A percentile compares a stretch with the other conserved stretches of the same genome.
Conservation (phyloP, 2,113 vertebrate genomes). For the Syngnathus scovelli region DNA sequence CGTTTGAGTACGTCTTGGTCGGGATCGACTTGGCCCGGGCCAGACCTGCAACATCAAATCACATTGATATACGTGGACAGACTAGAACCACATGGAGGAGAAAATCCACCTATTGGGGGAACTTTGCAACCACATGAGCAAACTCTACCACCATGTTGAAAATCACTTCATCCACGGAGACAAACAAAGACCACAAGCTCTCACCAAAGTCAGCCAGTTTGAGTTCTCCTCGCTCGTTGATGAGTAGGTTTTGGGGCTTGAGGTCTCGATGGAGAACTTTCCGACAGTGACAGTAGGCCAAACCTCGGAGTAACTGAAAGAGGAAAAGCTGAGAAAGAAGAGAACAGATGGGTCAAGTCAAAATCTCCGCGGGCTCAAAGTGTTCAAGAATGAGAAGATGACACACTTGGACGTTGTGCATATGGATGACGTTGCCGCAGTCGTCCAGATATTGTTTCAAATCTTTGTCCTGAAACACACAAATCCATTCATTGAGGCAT, state of each 20-base stretch:
- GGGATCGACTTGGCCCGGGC: slow-evolving; percentile 88
- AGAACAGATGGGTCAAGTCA: neutral
- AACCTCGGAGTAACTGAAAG: slow-evolving; percentile 71
- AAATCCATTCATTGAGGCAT: neutral
- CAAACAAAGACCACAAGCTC: neutral
- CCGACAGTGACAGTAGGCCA: slow-evolving; percentile 70
- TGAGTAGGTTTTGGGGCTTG: slow-evolving; percentile 75
- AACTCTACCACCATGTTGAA: too few relatives aligned
- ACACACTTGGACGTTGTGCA: slow-evolving; percentile 82
- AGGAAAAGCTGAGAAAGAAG: slow-evolving; percentile 63
- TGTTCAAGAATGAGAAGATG: neutral
- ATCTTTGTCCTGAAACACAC: slow-evolving; percentile 81
- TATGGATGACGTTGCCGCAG: slow-evolving; percentile 83
- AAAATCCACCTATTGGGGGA: neutral
- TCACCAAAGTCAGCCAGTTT: slow-evolving; percentile 74
- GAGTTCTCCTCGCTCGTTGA: slow-evolving; percentile 73
- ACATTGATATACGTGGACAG: neutral
- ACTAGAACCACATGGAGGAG: neutral
- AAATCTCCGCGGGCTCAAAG: neutral
- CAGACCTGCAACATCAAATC: slow-evolving; percentile 66
- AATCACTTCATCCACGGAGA: neutral
- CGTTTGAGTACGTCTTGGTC: slow-evolving; percentile 88
- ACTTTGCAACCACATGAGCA: too few relatives aligned
- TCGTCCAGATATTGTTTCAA: slow-evolving; percentile 89
- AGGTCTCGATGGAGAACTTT: slow-evolving; percentile 76